A percentile compares a stretch with the other conserved stretches of the same genome.
Evolutionary conservation across 2,888 invertebrate species (phyloP).

Genomic region (Eupithecia pulchellata): DNA sequence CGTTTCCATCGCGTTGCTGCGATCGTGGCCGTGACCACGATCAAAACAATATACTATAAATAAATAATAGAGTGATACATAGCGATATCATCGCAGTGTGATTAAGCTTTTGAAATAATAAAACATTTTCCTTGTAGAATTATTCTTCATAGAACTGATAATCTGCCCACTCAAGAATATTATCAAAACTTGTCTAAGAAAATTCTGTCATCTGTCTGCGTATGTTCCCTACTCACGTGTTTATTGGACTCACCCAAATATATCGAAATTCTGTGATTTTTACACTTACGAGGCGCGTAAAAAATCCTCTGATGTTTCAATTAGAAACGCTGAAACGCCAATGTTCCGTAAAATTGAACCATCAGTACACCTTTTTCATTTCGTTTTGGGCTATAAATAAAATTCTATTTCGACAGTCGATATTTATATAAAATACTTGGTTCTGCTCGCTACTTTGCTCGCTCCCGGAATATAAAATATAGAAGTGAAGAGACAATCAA

Average conservation of each 20-base stretch:
- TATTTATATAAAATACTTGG: neutral
- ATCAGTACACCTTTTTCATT: slow-evolving; percentile 30
- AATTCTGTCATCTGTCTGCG: neutral
- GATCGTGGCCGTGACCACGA: too few species aligned
- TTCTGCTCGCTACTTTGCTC: neutral
- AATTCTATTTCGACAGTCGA: slow-evolving; percentile 6
- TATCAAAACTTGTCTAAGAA: neutral
- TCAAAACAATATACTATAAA: too few species aligned
- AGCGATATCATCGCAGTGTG: too few species aligned
- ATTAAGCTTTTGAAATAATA: too few species aligned
- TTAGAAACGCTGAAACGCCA: slow-evolving; percentile 33
- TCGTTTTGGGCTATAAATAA: slow-evolving; percentile 14
- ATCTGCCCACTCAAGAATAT: neutral
- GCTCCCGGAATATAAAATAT: too few species aligned
- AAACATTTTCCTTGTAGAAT: too few species aligned
- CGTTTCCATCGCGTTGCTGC: too few species aligned
- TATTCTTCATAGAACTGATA: too few species aligned
- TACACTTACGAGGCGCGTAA: neutral
- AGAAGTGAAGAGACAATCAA: too few species aligned
- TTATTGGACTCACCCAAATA: neutral
- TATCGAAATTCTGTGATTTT: neutral
- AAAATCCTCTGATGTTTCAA: slow-evolving; percentile 23
- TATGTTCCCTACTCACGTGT: neutral
- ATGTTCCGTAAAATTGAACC: slow-evolving; percentile 37
- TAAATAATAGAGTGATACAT: too few species aligned